These are phyloP conservation scores for Harpagifer antarcticus DNA, from an alignment of 2,797 vertebrate genomes.

Conservation along the genomic window DNA sequence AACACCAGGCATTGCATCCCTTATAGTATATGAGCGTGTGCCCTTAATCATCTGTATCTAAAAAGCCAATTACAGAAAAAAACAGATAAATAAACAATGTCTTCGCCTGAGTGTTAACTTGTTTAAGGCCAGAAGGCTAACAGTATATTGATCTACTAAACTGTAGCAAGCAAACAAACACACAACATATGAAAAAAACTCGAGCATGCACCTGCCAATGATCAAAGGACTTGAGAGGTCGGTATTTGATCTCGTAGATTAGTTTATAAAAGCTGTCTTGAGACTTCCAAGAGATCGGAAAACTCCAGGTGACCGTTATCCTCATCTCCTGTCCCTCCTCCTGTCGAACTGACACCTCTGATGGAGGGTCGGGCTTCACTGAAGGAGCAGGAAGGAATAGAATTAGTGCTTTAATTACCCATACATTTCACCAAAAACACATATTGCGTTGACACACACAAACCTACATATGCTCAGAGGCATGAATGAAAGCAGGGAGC, in stretches of 20 bases:
- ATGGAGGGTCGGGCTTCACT: conserved; percentile 92
- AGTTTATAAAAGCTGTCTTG: conserved; percentile 75
- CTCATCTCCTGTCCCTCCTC: conserved; percentile 56
- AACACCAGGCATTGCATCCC: conserved; percentile 74
- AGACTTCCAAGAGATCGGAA: conserved; percentile 86
- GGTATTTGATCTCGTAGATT: conserved; percentile 88
- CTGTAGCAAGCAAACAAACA: background rate
- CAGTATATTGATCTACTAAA: background rate
- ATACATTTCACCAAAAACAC: background rate
- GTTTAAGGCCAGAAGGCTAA: background rate
- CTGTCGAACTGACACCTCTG: conserved; percentile 67
- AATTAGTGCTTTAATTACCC: background rate
- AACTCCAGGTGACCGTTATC: conserved; percentile 86
- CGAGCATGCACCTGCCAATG: conserved; percentile 46
- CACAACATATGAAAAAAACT: background rate
- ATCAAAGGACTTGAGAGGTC: conserved; percentile 40
- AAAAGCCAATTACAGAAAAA: background rate
- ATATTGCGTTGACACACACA: background rate
- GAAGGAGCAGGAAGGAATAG: background rate
- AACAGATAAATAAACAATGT: conserved; percentile 18
- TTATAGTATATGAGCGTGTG: conserved; percentile 57
- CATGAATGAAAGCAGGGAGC: conserved; percentile 60
- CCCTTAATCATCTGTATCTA: background rate
- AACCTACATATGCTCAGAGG: conserved; percentile 83
- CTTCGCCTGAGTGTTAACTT: background rate